phyloP scores from a whole-genome alignment of 2,797 vertebrate species.

The Sebastes reedi region DNA sequence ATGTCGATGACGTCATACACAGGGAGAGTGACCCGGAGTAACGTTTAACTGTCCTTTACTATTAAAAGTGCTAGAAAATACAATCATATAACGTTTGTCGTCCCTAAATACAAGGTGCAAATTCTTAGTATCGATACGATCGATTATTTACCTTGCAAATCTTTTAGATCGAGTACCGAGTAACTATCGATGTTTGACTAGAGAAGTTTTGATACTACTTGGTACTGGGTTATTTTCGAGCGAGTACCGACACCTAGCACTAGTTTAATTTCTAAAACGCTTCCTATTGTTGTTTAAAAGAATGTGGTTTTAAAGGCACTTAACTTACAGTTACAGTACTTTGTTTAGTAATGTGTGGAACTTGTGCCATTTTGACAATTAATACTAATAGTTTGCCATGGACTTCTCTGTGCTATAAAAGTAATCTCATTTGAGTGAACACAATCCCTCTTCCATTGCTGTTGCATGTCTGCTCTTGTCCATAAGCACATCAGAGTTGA shows the following conservation, averaged over 20 bases:
- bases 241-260: fast-evolving
- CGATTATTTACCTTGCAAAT: no score
- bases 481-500: slow-evolving; percentile 29
- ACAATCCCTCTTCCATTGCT: slow-evolving; percentile 11
- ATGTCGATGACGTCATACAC: no score
- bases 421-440: background rate
- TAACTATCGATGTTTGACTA: no score
- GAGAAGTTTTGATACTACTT: no score
- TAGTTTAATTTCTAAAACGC: background rate
- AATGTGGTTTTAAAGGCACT: background rate
- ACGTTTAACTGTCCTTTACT: fast-evolving
- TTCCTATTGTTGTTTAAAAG: background rate
- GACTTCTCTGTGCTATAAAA: background rate
- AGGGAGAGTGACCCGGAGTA: no score
- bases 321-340: background rate
- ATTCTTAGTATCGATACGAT: no score
- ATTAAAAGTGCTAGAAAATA: fast-evolving
- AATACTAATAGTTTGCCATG: background rate
- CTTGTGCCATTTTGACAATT: background rate
- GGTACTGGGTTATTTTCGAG: no score
- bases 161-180: no score
- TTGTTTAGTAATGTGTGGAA: background rate
- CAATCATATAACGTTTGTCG: fast-evolving
- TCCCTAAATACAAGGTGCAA: no score
- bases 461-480: slow-evolving; percentile 67